These are phyloP conservation scores for Drosophila micromelanica DNA, from an alignment of 1,140 invertebrate species.

Conservation along the genomic window DNA sequence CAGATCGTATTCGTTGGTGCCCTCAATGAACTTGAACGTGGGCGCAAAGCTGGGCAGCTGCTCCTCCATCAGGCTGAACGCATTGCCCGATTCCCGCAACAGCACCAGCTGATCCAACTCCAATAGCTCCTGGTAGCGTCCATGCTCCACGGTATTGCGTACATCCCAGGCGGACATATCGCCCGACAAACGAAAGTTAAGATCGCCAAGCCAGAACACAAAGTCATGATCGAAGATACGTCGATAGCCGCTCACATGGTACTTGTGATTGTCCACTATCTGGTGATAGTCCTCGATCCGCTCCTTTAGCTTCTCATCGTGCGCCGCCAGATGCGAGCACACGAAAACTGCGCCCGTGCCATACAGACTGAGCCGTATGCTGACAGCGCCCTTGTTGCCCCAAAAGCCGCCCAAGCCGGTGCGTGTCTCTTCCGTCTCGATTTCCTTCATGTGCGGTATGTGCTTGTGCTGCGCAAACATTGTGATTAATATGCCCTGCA, in stretches of 20 bases:
- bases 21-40: constrained; percentile 93
- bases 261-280: constrained; percentile 90
- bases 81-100: constrained; percentile 89
- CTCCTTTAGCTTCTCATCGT: constrained; percentile 91
- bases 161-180: constrained; percentile 89
- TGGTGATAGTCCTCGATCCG: constrained; percentile 94
- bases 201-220: constrained; percentile 97
- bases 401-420: constrained; percentile 95
- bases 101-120: constrained; percentile 89
- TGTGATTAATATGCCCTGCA: constrained; percentile 92
- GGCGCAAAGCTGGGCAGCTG: constrained; percentile 91
- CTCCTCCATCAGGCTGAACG: constrained; percentile 93
- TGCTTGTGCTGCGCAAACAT: constrained; percentile 92
- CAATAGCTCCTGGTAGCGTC: constrained; percentile 88
- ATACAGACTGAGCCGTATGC: constrained; percentile 93
- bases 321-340: constrained; percentile 95
- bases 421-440: constrained; percentile 93
- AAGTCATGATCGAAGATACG: constrained; percentile 97
- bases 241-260: constrained; percentile 88
- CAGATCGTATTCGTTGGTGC: constrained; percentile 90
- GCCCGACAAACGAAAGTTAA: constrained; percentile 94
- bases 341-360: constrained; percentile 94
- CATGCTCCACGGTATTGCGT: constrained; percentile 87
- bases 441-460: constrained; percentile 90
- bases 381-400: constrained; percentile 95